Evolutionary conservation across 2,888 invertebrate species (phyloP), one percentile per base, ranked within the genome.

Genomic region (Macrosiphum euphorbiae): DNA sequence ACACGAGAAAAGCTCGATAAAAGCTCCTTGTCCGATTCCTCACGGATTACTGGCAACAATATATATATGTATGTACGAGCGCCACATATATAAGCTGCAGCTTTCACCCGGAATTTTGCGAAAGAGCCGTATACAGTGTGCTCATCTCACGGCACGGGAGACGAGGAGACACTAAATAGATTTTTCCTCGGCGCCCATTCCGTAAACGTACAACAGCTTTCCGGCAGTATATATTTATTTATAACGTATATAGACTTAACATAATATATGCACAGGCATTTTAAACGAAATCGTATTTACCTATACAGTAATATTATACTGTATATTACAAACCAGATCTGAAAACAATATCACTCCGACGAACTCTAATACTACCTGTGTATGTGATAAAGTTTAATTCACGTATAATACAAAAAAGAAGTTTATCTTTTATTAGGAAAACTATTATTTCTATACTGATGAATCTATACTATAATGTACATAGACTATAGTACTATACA

Each of bases 1-100:
- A 84, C 89, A 90, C 87, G 94, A 86, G 90, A 86, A 94, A 94
- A 94, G 94, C 90, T 94, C 94, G 94, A 94, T 94, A 94, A 94
- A 94, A 94, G 94, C 94, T 94, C 94, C 94, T 90, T 50, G 94
- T 90, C 61, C 90, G 90, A 90, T 89, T 90, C 47, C 85, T 35
- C 86, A 61, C 67, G 94, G 94, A 94, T 94, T 90, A 94, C 94
- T 50, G 88, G 35, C 92, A 41, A 88, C 88, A n/a, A 41, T 67
- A 90, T 91, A 91, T 16, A 55, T 52, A 41, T 50, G 24, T 86
- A 50, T 35, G 35, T 26, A 16, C 50, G 52, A 50, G 26, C 35
- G 78, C 35, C 78, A 78, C 78, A 78, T 78, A 78, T 78, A 78
- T 78, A 78, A 35, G 35, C 78, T 78, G 35, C 20, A 20, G 78